Evolutionary conservation across 2,888 invertebrate genomes (phyloP), one percentile per base, ranked within the genome.

Genomic region (Leptura quadrifasciata): DNA sequence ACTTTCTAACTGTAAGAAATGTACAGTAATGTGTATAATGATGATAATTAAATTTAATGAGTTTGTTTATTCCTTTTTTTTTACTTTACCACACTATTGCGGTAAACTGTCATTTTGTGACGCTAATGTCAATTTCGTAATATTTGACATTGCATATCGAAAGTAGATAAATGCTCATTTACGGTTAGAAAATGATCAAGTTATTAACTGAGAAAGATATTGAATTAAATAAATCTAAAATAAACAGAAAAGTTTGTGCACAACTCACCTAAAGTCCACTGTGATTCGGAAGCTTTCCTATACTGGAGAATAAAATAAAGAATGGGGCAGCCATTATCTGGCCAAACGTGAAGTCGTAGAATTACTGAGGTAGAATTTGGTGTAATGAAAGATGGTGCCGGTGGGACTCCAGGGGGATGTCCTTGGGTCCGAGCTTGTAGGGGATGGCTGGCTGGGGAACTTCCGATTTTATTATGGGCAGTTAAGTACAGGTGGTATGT

Each of bases 271-370:
- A 94, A 87, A 55, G 93, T 94, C 94, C 94, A 94, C 80, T 93
- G 93, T 47, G 91, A 91, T 67, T 93, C 93, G 68, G 91, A 89
- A 64, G 91, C 90, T 77, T 92, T 92, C 69, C 93, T 90, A 86
- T 94, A 94, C 85, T 94, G 94, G 73, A 95, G 89, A 58, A 93
- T 92, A 85, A 94, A 94, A 87, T 93, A 93, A 61, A 92, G 88
- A 75, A 95, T 91, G 0, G 94, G 93, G 81, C 94, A 94, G 15
- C 94, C 94, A 82, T 94, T 94, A 84, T 94, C 94, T 0, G 94
- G 94, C 94, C 95, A 95, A 18, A 92, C 91, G 85, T 93, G 93
- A 76, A 95, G 89, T 76, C 93, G 91, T 17, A 95, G 89, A 20
- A 92, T 88, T 27, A 94, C 91, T 27, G 93, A 93, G 2, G 94